Conservation (phyloP, 2,888 invertebrate species). For the Sympetrum striolatum region DNA sequence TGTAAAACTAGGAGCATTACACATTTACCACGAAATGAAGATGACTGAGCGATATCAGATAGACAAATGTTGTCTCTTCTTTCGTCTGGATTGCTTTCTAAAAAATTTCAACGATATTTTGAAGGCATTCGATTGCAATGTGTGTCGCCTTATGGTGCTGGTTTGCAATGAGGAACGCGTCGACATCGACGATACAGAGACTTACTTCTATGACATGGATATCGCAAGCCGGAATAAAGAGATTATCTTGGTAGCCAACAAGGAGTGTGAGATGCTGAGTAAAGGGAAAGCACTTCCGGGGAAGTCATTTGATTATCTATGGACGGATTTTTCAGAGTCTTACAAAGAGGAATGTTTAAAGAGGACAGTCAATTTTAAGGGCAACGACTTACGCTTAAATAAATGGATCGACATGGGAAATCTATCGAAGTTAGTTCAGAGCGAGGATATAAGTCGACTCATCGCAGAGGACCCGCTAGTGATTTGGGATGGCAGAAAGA, state of each 20-base stretch:
- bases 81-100: background rate
- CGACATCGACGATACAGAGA: background rate
- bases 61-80: background rate
- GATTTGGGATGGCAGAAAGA: background rate
- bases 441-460: background rate
- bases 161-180: background rate
- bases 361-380: background rate
- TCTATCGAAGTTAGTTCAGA: background rate
- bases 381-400: background rate
- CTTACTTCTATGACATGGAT: background rate
- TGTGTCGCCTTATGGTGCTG: background rate
- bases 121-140: background rate
- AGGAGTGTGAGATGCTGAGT: background rate
- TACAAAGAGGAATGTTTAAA: background rate
- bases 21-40: background rate
- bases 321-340: background rate
- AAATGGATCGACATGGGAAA: background rate
- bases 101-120: background rate
- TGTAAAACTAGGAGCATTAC: background rate
- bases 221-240: background rate
- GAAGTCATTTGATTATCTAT: background rate
- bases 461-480: background rate
- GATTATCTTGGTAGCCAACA: background rate
- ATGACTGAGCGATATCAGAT: background rate
- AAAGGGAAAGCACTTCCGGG: no score